Percentiles rank a stretch among this genome's conserved stretches.
These are phyloP conservation scores for Ochotona curzoniae DNA, from an alignment of 2,113 vertebrate species.

Conservation along the genomic window DNA sequence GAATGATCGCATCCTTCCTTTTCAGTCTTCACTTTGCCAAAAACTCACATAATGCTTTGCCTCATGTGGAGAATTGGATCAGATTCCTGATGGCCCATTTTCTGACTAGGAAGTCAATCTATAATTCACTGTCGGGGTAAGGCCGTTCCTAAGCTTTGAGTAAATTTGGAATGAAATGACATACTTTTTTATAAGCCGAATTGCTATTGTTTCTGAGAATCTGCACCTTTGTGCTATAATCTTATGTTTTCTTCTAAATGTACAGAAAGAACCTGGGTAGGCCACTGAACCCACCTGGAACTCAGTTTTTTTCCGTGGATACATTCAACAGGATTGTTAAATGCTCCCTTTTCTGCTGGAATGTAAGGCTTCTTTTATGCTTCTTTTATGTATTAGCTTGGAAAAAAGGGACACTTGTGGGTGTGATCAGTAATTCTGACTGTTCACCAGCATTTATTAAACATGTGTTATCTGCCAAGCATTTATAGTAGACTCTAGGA, in stretches of 20 bases:
- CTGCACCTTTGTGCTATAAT: neutral
- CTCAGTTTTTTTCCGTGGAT: neutral
- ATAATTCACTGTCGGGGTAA: neutral
- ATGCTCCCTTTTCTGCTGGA: neutral
- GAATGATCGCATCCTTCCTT: neutral
- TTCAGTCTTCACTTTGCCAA: neutral
- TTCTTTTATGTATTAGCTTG: neutral
- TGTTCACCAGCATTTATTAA: slow-evolving; percentile 38
- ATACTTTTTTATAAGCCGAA: slow-evolving; percentile 1
- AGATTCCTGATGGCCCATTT: neutral
- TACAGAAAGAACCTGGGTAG: neutral
- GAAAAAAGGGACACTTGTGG: neutral
- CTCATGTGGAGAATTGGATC: neutral
- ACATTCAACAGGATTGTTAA: neutral
- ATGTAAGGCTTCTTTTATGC: neutral
- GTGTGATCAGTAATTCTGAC: slow-evolving; percentile 3
- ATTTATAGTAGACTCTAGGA: neutral
- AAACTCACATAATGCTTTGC: neutral
- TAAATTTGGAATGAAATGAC: slow-evolving; percentile 20
- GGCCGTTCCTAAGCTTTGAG: neutral
- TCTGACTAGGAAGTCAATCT: neutral
- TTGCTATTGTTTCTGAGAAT: neutral
- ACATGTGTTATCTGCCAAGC: neutral
- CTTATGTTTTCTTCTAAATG: neutral
- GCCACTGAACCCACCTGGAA: neutral